A percentile compares a stretch with the other conserved stretches of the same genome.
These are phyloP conservation scores for Laupala kohalensis DNA, from an alignment of 1,140 invertebrate genomes.

Conservation along the genomic window DNA sequence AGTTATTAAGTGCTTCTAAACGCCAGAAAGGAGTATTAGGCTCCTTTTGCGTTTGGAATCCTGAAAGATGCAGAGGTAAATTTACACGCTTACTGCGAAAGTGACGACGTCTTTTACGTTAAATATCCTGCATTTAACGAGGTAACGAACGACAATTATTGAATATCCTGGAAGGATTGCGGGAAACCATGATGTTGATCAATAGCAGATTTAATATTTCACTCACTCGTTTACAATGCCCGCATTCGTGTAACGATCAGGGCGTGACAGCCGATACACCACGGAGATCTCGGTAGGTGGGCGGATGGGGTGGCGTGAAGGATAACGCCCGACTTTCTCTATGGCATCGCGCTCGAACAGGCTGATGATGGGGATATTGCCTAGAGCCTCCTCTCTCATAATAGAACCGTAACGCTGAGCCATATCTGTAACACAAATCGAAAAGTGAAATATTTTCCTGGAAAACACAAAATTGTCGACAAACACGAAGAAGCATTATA, in stretches of 20 bases:
- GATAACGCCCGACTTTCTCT: constrained; percentile 54
- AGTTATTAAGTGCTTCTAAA: too few relatives aligned
- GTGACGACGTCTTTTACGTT: background rate
- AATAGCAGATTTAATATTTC: too few relatives aligned
- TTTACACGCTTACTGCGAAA: background rate
- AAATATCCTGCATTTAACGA: background rate
- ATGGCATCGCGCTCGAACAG: constrained; percentile 63
- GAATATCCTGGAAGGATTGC: background rate
- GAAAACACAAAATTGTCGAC: too few relatives aligned
- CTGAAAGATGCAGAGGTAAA: too few relatives aligned
- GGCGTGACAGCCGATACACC: constrained; percentile 55
- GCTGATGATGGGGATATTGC: constrained; percentile 60
- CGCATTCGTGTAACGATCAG: constrained; percentile 62
- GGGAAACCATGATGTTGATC: background rate
- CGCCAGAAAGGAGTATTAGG: too few relatives aligned
- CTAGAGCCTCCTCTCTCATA: constrained; percentile 60
- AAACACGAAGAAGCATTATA: too few relatives aligned
- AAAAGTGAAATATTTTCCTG: too few relatives aligned
- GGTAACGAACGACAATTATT: too few relatives aligned
- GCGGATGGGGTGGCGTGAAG: constrained; percentile 58
- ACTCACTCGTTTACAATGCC: constrained; percentile 71
- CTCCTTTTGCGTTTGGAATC: too few relatives aligned
- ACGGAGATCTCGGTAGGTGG: constrained; percentile 71
- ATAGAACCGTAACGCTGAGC: constrained; percentile 56
- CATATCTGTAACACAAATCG: constrained; percentile 38